Evolutionary conservation across 92 coral and sea anemone species (phyloP).

Genomic region (Siderastrea radians): DNA sequence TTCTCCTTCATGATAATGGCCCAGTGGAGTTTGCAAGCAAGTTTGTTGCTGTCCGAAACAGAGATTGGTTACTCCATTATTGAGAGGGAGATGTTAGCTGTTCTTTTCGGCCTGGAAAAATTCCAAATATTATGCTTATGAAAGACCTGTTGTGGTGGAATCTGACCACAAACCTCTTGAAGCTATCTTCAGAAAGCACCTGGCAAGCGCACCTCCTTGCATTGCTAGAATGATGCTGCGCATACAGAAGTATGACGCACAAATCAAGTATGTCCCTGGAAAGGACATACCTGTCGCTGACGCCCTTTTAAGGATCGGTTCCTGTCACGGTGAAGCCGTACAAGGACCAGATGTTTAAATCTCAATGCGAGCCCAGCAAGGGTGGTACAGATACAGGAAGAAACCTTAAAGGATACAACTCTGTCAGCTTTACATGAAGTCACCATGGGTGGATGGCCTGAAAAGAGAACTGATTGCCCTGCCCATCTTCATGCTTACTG

Average conservation of each 20-base stretch:
- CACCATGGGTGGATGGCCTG: slow-evolving; percentile 68
- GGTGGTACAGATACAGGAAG: slow-evolving; percentile 35
- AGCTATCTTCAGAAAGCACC: slow-evolving; percentile 68
- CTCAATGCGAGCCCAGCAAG: slow-evolving; percentile 70
- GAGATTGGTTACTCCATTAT: slow-evolving; percentile 75
- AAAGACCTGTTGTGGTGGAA: slow-evolving; percentile 63
- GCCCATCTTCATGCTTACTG: slow-evolving; percentile 58
- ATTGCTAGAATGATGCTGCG: slow-evolving; percentile 74
- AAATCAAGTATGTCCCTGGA: slow-evolving; percentile 51
- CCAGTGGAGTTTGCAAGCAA: slow-evolving; percentile 77
- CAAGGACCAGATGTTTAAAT: slow-evolving; percentile 52
- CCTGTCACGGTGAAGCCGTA: slow-evolving; percentile 43
- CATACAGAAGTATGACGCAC: slow-evolving; percentile 59
- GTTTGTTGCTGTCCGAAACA: slow-evolving; percentile 54
- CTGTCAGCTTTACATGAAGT: slow-evolving; percentile 36
- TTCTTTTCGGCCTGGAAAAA: slow-evolving; percentile 65
- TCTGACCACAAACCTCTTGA: slow-evolving; percentile 78
- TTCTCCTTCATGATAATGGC: slow-evolving; percentile 69
- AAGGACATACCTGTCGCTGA: slow-evolving; percentile 53
- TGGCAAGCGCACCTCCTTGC: slow-evolving; percentile 74
- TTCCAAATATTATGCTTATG: slow-evolving; percentile 69
- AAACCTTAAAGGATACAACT: slow-evolving; percentile 44
- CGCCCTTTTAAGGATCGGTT: slow-evolving; percentile 52
- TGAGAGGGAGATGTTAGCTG: slow-evolving; percentile 75
- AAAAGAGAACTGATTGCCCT: slow-evolving; percentile 70